Percentiles rank a stretch among this genome's conserved stretches.
Conservation (phyloP, 1,140 invertebrate genomes). For the Drosophila rhopaloa region DNA sequence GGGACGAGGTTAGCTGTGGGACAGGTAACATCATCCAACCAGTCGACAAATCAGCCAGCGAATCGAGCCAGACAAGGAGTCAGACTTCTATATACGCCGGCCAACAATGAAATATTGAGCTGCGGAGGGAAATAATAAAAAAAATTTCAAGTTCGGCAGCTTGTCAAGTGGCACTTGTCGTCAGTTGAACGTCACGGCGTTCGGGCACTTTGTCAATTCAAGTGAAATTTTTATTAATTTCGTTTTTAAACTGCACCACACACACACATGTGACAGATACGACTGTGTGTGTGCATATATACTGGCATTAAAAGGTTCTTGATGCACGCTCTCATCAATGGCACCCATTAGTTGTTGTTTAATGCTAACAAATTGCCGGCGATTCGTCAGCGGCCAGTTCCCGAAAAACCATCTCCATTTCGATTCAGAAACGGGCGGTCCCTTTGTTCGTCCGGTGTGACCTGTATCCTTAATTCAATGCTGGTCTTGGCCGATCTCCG, state of each 20-base stretch:
- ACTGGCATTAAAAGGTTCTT: conserved; percentile 34
- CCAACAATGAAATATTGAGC: conserved; percentile 73
- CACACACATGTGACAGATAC: conserved; percentile 23
- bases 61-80: conserved; percentile 41
- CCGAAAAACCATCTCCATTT: conserved; percentile 12
- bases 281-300: conserved; percentile 30
- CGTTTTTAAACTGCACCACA: conserved; percentile 72
- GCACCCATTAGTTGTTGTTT: conserved; percentile 69
- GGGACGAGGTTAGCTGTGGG: conserved; percentile 70
- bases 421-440: conserved; percentile 54
- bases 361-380: conserved; percentile 80
- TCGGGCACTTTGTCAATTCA: conserved; percentile 83
- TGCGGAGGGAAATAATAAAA: conserved; percentile 44
- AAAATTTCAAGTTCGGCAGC: conserved; percentile 80
- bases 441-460: conserved; percentile 59
- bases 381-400: conserved; percentile 62
- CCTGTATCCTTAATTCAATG: conserved; percentile 72
- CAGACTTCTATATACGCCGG: conserved; percentile 52
- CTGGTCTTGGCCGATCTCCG: conserved; percentile 8
- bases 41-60: conserved; percentile 7
- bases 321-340: conserved; percentile 63
- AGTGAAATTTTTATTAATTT: conserved; percentile 84
- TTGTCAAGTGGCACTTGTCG: conserved; percentile 83
- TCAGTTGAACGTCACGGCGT: conserved; percentile 81
- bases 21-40: conserved; percentile 41